Conservation (phyloP, 2,797 vertebrate species). For the Tarsius wallacei region DNA sequence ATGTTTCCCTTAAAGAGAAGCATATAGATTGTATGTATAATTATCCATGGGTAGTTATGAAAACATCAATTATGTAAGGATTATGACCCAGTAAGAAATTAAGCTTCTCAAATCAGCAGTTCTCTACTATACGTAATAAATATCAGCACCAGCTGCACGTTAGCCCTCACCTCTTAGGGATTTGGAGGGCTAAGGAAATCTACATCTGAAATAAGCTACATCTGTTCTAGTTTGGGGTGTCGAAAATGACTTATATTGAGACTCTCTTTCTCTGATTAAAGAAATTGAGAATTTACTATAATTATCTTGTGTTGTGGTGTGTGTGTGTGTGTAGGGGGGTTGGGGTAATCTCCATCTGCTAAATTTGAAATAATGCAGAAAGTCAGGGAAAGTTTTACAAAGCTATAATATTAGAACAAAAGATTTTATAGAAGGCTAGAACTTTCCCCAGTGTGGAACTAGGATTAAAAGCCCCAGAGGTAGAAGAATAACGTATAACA, state of each 20-base stretch:
- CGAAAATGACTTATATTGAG: not conserved
- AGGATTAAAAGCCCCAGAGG: not conserved
- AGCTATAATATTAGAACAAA: not conserved
- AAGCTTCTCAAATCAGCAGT: not conserved
- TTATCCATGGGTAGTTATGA: not conserved
- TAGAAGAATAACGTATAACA: not conserved
- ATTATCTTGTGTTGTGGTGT: not conserved
- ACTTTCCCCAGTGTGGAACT: not conserved
- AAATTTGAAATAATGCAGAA: slow-evolving; percentile 32
- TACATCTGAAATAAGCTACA: not conserved
- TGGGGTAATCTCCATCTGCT: not conserved
- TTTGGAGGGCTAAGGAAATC: not conserved
- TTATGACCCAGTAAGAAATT: not conserved
- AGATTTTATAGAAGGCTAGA: not conserved
- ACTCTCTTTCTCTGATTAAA: not conserved
- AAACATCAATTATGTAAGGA: not conserved
- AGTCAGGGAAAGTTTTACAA: not conserved
- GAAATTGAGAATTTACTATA: not conserved
- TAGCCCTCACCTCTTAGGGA: not conserved
- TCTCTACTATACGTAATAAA: not conserved
- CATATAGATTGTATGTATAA: not conserved
- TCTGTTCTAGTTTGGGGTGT: not conserved
- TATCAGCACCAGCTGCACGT: not conserved
- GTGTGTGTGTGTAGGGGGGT: no score
- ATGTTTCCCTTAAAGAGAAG: not conserved